A percentile compares a stretch with the other conserved stretches of the same genome.
Evolutionary conservation across 2,888 invertebrate species (phyloP).

Genomic region (Listrodromus nycthemerus): DNA sequence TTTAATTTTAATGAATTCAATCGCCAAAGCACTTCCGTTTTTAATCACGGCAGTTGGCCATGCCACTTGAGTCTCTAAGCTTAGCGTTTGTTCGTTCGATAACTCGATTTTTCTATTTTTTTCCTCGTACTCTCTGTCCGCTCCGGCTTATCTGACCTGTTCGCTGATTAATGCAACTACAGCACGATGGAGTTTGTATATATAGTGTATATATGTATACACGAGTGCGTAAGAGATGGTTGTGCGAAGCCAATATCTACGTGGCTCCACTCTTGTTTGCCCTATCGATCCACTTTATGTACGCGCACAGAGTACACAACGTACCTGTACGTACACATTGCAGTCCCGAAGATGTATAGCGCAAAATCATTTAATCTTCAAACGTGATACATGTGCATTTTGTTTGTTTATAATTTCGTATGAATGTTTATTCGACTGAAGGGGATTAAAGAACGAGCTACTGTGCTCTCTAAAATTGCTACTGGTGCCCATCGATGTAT

Average conservation of each 20-base stretch:
- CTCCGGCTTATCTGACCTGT: conserved; percentile 4
- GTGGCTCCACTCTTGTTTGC: conserved; percentile 49
- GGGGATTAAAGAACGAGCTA: conserved; percentile 29
- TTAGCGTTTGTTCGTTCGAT: conserved; percentile 25
- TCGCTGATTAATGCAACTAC: conserved; percentile 41
- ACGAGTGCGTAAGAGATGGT: conserved; percentile 25
- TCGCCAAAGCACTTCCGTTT: conserved; percentile 1
- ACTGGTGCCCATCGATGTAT: conserved; percentile 42
- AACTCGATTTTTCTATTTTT: conserved; percentile 7
- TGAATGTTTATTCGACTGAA: conserved; percentile 11
- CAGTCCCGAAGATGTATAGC: background rate
- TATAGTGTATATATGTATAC: background rate
- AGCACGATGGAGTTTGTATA: conserved; percentile 6
- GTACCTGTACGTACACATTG: conserved; percentile 4
- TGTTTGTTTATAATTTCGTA: conserved; percentile 5
- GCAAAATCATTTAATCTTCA: background rate
- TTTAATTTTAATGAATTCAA: conserved; percentile 6
- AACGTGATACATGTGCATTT: conserved; percentile 9
- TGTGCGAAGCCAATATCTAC: conserved; percentile 47
- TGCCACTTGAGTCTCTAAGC: conserved; percentile 29
- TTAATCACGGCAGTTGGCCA: conserved; percentile 28
- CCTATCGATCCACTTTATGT: conserved; percentile 54
- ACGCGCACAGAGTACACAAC: conserved; percentile 11
- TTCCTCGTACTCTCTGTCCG: background rate
- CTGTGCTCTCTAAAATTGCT: conserved; percentile 59